Base-by-base conservation (phyloP, 2,888 invertebrate species). In the Sesamia inferens region DNA sequence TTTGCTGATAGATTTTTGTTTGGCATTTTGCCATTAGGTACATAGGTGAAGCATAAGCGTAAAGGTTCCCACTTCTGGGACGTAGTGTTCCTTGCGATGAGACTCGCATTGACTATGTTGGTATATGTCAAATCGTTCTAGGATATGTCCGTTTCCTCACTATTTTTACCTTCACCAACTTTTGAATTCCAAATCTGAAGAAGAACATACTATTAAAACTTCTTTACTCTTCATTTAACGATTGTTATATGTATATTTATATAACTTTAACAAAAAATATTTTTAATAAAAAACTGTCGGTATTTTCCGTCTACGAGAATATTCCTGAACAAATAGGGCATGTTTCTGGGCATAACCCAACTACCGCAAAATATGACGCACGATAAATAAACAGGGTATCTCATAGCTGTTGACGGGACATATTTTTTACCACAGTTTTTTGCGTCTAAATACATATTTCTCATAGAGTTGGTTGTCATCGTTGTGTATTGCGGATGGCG, bases 281-380 rank as follows among this genome's bases (percentile, higher is more conserved):
- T 65, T 77, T 75, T 57, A 58, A 73, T 69, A 71, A 73, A 54
- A 73, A 67, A 55, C 16, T 4, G 24, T 0, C 31, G 7, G 54
- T 68, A 68, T 68, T 68, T 79, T 73, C 39, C 65, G 31, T 68
- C 78, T 62, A 66, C 65, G 39, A 69, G 51, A 7, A 66, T 59
- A 68, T 82, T 59, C 22, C 11, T 59, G 47, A 57, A 82, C 48
- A 78, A 82, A 80, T 67, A 78, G 14, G 44, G 66, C 19, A 63
- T 78, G 31, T 78, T 79, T 64, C 58, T 73, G 63, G 58, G 51
- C n/a, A 51, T 78, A 80, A 59, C 63, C 73, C 62, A 80, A 82
- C 79, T 69, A 69, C 83, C 79, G 63, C 73, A 79, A 79, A 82
- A 82, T 79, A 78, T 82, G 73, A 78, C 55, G 57, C 58, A 69